Base-by-base conservation (phyloP, 2,888 invertebrate genomes). In the Epicampocera succincta region DNA sequence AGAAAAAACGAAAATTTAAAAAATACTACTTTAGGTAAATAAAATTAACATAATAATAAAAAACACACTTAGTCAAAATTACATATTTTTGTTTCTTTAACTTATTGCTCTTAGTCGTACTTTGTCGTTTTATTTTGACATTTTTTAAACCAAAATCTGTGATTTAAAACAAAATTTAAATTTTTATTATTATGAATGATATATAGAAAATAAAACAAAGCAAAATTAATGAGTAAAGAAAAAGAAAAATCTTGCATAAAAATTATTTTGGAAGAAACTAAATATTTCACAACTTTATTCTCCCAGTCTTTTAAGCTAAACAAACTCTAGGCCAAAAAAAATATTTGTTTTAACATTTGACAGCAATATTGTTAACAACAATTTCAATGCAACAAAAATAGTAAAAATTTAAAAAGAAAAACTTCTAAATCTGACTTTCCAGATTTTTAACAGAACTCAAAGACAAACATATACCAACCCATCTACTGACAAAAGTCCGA, bases 151-250 rank as follows among this genome's bases (percentile, higher is more conserved):
- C 84, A 86, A 90, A 90, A 90, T 90, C 90, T 90, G 90, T 90
- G 90, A 90, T 90, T 90, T 88, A 87, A 88, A 88, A 87, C 89
- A 89, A 90, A 90, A 87, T 88, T 88, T 87, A 87, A 88, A 87
- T 85, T 87, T 87, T 87, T 85, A 86, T 80, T 74, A 80, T 75
- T 74, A 75, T 65, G 71, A 69, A 82, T 73, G 74, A 81, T 74
- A 78, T 74, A 77, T 78, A 81, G 71, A 81, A 66, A 79, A 71
- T 56, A 79, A 77, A 71, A 65, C 13, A 58, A 66, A 46, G 52
- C 72, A 78, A 74, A 79, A 68, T 63, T 74, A 56, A 68, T 52
- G 56, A 58, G 42, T 54, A 80, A 71, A 19, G 42, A 65, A 73
- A 63, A 52, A 38, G 40, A 71, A 11, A 74, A 38, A 21, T 58